These are phyloP conservation scores for Lagocephalus sceleratus DNA, from an alignment of 2,797 vertebrate species.

Conservation along the genomic window DNA sequence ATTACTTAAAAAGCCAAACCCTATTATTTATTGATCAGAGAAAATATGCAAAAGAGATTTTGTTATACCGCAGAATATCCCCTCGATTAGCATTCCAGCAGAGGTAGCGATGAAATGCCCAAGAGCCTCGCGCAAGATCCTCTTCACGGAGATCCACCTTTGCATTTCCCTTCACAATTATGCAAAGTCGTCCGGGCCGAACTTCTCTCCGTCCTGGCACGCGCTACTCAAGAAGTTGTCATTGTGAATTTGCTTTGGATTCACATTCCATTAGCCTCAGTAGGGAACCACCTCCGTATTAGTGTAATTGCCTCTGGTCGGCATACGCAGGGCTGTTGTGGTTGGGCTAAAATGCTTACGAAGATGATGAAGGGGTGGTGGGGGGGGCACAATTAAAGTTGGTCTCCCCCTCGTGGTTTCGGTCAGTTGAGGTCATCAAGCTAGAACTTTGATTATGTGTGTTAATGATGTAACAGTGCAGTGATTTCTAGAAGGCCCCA, in stretches of 20 bases:
- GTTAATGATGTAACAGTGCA: slow-evolving; percentile 61
- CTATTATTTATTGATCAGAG: slow-evolving; percentile 65
- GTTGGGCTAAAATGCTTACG: slow-evolving; percentile 35
- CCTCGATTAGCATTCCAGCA: slow-evolving; percentile 50
- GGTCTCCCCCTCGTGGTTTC: slow-evolving; percentile 45
- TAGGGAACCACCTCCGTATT: slow-evolving; percentile 33
- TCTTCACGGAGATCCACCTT: slow-evolving; percentile 39
- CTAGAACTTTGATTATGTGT: slow-evolving; percentile 62
- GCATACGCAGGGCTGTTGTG: slow-evolving; percentile 18
- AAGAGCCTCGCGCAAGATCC: slow-evolving; percentile 43
- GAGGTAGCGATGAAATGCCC: slow-evolving; percentile 34
- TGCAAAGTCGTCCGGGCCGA: slow-evolving; percentile 47
- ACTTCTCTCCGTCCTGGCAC: slow-evolving; percentile 25
- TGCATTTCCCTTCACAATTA: slow-evolving; percentile 48
- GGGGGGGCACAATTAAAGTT: slow-evolving; percentile 35
- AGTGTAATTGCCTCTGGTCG: slow-evolving; percentile 44
- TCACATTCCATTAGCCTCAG: slow-evolving; percentile 34
- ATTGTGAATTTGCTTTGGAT: slow-evolving; percentile 34
- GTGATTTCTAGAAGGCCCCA: slow-evolving; percentile 50
- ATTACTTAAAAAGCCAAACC: slow-evolving; percentile 28
- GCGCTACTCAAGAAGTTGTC: slow-evolving; percentile 31
- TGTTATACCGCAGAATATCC: slow-evolving; percentile 38
- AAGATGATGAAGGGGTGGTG: no score
- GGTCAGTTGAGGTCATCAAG: slow-evolving; percentile 70
- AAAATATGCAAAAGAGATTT: slow-evolving; percentile 53